Conservation (phyloP, 2,113 vertebrate genomes). For the Mustelus asterias region DNA sequence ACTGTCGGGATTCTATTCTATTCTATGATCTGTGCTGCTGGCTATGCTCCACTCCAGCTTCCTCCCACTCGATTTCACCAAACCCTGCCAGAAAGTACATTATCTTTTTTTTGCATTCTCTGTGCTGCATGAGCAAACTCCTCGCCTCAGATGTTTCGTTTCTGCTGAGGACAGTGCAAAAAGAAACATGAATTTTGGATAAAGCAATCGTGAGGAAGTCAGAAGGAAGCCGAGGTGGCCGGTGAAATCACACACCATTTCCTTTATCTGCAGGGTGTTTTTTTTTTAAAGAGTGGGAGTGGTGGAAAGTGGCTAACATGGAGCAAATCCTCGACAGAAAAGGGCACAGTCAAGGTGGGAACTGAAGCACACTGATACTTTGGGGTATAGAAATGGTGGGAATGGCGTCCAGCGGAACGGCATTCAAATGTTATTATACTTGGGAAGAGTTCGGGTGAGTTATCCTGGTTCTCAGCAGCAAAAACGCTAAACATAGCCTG, state of each 20-base stretch:
- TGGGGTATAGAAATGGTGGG: neutral
- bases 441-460: neutral
- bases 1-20: too few species aligned
- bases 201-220: neutral
- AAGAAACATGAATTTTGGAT: neutral
- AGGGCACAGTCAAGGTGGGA: neutral
- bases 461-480: neutral
- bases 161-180: neutral
- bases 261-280: neutral
- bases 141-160: neutral
- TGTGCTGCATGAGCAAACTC: neutral
- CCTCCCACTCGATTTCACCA: neutral
- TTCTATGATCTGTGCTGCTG: neutral
- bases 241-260: neutral
- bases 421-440: neutral
- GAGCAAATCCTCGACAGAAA: neutral
- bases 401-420: neutral
- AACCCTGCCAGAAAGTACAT: neutral
- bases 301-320: neutral
- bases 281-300: too few species aligned
- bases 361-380: neutral
- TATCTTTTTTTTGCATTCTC: neutral
- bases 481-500: neutral
- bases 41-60: neutral
- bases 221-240: neutral